A percentile compares a stretch with the other conserved stretches of the same genome.
Conservation (phyloP, 2,888 invertebrate species). For the Onchidella celtica region DNA sequence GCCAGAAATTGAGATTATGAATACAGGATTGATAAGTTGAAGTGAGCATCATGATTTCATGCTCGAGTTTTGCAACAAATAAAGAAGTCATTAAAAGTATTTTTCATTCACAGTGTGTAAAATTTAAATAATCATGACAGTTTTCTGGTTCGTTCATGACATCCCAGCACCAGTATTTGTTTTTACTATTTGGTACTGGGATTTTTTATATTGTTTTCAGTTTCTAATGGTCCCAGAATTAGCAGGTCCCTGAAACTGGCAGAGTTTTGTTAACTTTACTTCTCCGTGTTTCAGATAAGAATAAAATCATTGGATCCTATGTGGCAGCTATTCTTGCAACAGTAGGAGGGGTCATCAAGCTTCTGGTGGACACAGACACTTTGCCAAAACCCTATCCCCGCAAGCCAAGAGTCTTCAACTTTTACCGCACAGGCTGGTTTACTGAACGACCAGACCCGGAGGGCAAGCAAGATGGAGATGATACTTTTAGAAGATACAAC, state of each 20-base stretch:
- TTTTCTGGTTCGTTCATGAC: too few species aligned
- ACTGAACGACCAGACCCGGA: slow-evolving; percentile 25
- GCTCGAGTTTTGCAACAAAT: too few species aligned
- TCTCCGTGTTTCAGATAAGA: slow-evolving; percentile 23
- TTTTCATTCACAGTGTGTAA: too few species aligned
- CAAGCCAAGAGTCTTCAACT: background rate
- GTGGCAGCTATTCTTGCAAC: background rate
- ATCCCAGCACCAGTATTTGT: too few species aligned
- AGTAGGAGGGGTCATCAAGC: background rate
- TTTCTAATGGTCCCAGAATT: background rate
- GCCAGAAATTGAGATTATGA: too few species aligned
- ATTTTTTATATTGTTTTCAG: too few species aligned
- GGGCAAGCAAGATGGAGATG: slow-evolving; percentile 29
- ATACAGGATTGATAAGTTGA: too few species aligned
- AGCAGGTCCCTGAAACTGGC: background rate
- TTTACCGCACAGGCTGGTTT: slow-evolving; percentile 36
- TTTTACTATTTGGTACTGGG: too few species aligned
- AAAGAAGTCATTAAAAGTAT: too few species aligned
- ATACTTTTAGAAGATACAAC: background rate
- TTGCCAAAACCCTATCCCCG: background rate
- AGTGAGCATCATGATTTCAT: too few species aligned
- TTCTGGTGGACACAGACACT: background rate
- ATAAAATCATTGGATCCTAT: background rate
- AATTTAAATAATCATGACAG: too few species aligned
- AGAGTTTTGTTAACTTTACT: background rate